A percentile compares a stretch with the other conserved stretches of the same genome.
Evolutionary conservation across 2,113 vertebrate genomes (phyloP).

Genomic region (Alces alces): DNA sequence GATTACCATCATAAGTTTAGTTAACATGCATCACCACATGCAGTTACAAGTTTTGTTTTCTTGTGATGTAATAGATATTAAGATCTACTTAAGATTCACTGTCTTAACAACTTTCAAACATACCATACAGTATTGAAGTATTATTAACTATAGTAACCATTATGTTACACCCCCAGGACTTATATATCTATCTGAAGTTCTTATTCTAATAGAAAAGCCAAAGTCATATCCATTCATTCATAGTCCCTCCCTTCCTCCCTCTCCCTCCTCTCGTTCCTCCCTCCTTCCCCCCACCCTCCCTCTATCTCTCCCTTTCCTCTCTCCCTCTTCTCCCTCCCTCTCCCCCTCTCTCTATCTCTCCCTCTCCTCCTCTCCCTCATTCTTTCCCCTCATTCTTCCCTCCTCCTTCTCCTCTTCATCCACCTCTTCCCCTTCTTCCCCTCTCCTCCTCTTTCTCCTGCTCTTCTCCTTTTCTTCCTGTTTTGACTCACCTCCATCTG

Average conservation of each 20-base stretch:
- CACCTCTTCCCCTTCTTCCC: background rate
- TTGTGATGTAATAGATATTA: background rate
- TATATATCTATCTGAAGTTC: background rate
- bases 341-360: background rate
- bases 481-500: background rate
- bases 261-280: background rate
- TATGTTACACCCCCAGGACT: background rate
- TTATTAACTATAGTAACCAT: background rate
- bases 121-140: background rate
- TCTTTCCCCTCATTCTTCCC: background rate
- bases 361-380: background rate
- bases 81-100: background rate
- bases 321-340: too few species aligned
- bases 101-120: background rate
- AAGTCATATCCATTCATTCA: background rate
- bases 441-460: background rate
- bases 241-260: background rate
- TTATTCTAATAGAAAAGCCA: background rate
- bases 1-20: background rate
- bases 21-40: background rate
- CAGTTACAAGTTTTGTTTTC: background rate
- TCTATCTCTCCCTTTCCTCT: background rate
- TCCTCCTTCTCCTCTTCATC: background rate
- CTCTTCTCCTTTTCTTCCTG: background rate
- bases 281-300: background rate